These are phyloP conservation scores for Chrysolina americana DNA, from an alignment of 2,888 invertebrate species.

Conservation along the genomic window DNA sequence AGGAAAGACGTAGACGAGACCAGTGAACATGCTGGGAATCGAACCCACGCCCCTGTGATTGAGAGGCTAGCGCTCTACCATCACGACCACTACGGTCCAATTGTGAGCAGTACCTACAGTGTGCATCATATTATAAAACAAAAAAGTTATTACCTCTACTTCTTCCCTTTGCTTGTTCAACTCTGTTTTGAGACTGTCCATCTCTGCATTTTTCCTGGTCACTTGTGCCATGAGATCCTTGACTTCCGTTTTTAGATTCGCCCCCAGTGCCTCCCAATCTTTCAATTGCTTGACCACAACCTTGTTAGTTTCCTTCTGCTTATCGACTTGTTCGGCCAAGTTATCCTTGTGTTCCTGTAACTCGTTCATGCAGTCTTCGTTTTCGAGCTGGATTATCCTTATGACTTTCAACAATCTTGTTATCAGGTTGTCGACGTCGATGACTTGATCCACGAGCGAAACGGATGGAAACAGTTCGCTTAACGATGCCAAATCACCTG, in stretches of 20 bases:
- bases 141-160: conserved; percentile 69
- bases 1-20: too few species aligned
- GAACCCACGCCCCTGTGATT: too few species aligned
- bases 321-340: conserved; percentile 64
- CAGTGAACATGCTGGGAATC: too few species aligned
- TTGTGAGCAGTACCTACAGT: too few species aligned
- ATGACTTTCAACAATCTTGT: conserved; percentile 79
- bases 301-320: conserved; percentile 67
- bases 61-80: too few species aligned
- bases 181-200: conserved; percentile 71
- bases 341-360: conserved; percentile 76
- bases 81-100: too few species aligned
- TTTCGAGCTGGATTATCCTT: conserved; percentile 81
- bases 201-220: conserved; percentile 71
- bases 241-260: conserved; percentile 72
- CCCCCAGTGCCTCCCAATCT: conserved; percentile 73
- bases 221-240: conserved; percentile 73
- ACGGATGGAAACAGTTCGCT: conserved; percentile 71
- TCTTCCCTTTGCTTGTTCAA: conserved; percentile 73
- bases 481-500: conserved; percentile 63
- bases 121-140: too few species aligned
- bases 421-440: conserved; percentile 82
- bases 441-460: conserved; percentile 80
- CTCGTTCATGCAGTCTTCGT: conserved; percentile 77
- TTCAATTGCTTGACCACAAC: conserved; percentile 68